Percentiles rank a stretch among this genome's conserved stretches.
Evolutionary conservation across 1,140 invertebrate species (phyloP).

Genomic region (Venustaconcha ellipsiformis): DNA sequence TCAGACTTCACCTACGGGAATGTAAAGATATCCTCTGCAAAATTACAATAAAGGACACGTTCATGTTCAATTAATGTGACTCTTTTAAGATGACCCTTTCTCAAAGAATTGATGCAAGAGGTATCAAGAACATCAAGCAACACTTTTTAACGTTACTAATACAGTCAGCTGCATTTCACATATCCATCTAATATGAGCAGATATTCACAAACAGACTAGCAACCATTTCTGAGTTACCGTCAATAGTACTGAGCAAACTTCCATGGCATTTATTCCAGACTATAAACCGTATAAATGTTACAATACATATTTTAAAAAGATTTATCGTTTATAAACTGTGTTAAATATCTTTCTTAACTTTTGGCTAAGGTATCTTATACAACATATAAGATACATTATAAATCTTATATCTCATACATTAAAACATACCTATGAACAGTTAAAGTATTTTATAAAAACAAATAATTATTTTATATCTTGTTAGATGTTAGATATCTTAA

Average conservation of each 20-base stretch:
- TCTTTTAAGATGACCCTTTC: constrained; percentile 6
- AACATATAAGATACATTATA: too few species aligned
- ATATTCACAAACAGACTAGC: not conserved
- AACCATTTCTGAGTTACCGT: not conserved
- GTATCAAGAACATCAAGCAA: constrained; percentile 2
- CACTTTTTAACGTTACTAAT: not conserved
- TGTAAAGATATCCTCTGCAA: not conserved
- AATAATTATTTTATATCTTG: too few species aligned
- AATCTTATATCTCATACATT: too few species aligned
- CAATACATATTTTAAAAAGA: too few species aligned
- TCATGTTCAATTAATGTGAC: constrained; percentile 12
- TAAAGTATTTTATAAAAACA: too few species aligned
- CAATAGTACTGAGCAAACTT: not conserved
- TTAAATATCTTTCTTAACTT: too few species aligned
- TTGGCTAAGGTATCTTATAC: too few species aligned
- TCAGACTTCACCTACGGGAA: not conserved
- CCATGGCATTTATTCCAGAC: too few species aligned
- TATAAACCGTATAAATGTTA: too few species aligned
- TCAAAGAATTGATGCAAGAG: constrained; percentile 5
- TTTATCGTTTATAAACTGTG: too few species aligned
- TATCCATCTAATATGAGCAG: constrained; percentile 9
- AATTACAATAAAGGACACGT: constrained; percentile 9
- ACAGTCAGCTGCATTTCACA: not conserved
- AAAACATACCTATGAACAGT: too few species aligned
- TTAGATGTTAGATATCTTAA: too few species aligned